These are phyloP conservation scores for Crenuchus spilurus DNA, from an alignment of 2,797 vertebrate species.

Conservation along the genomic window DNA sequence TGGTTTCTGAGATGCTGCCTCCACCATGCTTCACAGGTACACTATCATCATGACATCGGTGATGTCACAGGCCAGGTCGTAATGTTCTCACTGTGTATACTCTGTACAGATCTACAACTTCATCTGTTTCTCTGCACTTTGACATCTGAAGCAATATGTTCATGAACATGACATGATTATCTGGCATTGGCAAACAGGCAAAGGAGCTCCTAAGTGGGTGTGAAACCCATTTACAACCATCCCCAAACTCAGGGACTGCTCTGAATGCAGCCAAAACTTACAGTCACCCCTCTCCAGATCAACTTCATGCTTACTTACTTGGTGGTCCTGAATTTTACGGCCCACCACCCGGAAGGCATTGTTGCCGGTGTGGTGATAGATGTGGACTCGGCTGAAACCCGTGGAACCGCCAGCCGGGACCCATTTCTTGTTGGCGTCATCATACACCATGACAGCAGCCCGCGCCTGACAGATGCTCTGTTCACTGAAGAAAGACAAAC, in stretches of 20 bases:
- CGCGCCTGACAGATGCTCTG: constrained; percentile 99
- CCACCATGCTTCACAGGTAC: too few species aligned
- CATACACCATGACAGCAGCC: constrained; percentile 98
- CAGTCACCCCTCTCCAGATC: too few species aligned
- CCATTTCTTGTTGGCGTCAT: constrained; percentile 99
- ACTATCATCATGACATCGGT: too few species aligned
- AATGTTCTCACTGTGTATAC: too few species aligned
- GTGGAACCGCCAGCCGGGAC: constrained; percentile 95
- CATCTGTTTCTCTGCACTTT: not conserved
- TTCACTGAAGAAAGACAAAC: constrained; percentile 78
- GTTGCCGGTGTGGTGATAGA: constrained; percentile 98
- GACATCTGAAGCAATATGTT: not conserved
- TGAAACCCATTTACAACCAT: not conserved
- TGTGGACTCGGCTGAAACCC: constrained; percentile 97
- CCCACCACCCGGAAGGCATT: constrained; percentile 98
- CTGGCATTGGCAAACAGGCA: not conserved
- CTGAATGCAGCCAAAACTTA: not conserved
- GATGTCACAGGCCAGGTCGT: too few species aligned
- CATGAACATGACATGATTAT: not conserved
- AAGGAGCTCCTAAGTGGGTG: not conserved
- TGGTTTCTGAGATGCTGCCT: too few species aligned
- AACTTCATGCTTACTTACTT: constrained; percentile 77
- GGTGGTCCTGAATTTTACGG: constrained; percentile 98
- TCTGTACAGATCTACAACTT: not conserved
- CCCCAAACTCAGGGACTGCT: not conserved